A percentile compares a stretch with the other conserved stretches of the same genome.
phyloP scores from a whole-genome alignment of 2,113 vertebrate species.

The Alexandromys fortis region DNA sequence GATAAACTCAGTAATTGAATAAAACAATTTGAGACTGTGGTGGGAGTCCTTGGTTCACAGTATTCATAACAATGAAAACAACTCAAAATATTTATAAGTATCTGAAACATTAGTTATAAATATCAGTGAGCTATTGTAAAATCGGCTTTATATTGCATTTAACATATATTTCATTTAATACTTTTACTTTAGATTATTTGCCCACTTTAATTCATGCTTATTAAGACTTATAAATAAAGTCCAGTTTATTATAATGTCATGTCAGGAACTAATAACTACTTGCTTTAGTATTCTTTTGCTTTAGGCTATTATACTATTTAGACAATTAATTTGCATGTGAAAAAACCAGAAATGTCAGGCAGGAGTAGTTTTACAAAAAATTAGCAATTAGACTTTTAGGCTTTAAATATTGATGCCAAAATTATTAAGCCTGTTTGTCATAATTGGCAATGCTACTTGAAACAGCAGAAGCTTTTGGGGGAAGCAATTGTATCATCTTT shows the following conservation, averaged over 20 bases:
- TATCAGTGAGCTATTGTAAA: not conserved
- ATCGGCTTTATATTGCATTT: not conserved
- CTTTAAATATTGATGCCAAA: conserved; percentile 10
- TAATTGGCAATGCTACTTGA: not conserved
- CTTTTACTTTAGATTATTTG: conserved; percentile 14
- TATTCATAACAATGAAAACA: not conserved
- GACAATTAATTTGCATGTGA: conserved; percentile 31
- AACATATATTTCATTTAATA: not conserved
- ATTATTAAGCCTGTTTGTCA: not conserved
- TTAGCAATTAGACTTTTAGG: not conserved
- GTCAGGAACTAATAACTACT: not conserved
- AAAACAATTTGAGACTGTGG: not conserved
- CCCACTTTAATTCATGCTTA: conserved; percentile 5
- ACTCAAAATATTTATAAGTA: not conserved
- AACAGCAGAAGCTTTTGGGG: not conserved
- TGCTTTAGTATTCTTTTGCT: conserved; percentile 1
- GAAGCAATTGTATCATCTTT: not conserved
- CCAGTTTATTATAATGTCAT: not conserved
- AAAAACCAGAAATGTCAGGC: conserved; percentile 45
- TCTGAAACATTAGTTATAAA: not conserved
- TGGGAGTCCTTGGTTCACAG: not conserved
- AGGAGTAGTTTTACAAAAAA: conserved; percentile 24
- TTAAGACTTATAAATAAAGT: conserved; percentile 33
- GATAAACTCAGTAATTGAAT: not conserved
- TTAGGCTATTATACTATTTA: conserved; percentile 30